Percentiles rank a stretch among this genome's conserved stretches.
Conservation (phyloP, 2,888 invertebrate species). For the Drosophila differens region DNA sequence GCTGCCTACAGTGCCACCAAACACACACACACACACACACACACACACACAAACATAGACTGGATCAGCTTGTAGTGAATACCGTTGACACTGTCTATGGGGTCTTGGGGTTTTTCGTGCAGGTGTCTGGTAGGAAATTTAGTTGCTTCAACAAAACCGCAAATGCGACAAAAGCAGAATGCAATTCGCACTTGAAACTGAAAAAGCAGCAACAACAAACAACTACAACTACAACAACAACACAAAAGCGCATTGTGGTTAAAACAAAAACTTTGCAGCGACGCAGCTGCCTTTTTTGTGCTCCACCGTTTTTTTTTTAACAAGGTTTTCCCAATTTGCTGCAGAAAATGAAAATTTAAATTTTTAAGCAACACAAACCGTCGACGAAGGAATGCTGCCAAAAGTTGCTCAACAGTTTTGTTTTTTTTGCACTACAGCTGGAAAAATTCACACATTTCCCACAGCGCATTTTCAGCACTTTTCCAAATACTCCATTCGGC, state of each 20-base stretch:
- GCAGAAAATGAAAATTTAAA: slow-evolving; percentile 80
- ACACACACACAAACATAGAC: slow-evolving; percentile 8
- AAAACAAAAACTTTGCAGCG: slow-evolving; percentile 52
- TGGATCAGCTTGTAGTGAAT: slow-evolving; percentile 31
- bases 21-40: slow-evolving; percentile 16
- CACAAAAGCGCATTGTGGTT: slow-evolving; percentile 60
- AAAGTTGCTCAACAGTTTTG: slow-evolving; percentile 64
- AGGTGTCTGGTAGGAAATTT: slow-evolving; percentile 58
- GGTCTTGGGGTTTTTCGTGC: slow-evolving; percentile 27
- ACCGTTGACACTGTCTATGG: slow-evolving; percentile 28
- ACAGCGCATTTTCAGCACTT: slow-evolving; percentile 65
- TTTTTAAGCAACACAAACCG: slow-evolving; percentile 75
- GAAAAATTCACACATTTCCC: slow-evolving; percentile 79
- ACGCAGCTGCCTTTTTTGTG: slow-evolving; percentile 30
- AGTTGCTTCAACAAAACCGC: slow-evolving; percentile 73
- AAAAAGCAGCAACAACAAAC: slow-evolving; percentile 32
- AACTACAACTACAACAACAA: slow-evolving; percentile 17
- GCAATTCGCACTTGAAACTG: slow-evolving; percentile 80
- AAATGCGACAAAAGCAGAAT: slow-evolving; percentile 82
- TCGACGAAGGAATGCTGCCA: slow-evolving; percentile 44
- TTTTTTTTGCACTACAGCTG: slow-evolving; percentile 62
- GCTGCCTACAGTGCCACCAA: slow-evolving; percentile 59
- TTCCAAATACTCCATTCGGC: slow-evolving; percentile 44
- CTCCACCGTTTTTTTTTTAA: slow-evolving; percentile 13
- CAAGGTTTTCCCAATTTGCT: slow-evolving; percentile 67